A percentile compares a stretch with the other conserved stretches of the same genome.
phyloP scores from a whole-genome alignment of 2,113 vertebrate species.

The Xyrauchen texanus region DNA sequence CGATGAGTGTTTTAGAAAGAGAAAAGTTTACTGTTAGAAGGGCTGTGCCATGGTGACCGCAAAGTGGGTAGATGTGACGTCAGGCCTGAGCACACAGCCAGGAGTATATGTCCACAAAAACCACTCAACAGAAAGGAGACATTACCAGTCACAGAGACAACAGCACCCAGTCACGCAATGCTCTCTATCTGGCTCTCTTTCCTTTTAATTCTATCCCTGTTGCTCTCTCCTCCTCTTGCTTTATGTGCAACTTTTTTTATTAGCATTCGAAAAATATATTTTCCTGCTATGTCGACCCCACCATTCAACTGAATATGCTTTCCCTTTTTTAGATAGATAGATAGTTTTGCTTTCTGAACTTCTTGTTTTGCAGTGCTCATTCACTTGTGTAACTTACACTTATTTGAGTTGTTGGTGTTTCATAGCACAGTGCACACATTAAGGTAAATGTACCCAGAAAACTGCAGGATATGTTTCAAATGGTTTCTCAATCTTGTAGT shows the following conservation, averaged over 20 bases:
- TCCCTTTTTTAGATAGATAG: too few species aligned
- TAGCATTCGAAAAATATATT: too few species aligned
- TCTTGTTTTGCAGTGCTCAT: too few species aligned
- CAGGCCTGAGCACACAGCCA: conserved; percentile 60
- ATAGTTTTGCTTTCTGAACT: too few species aligned
- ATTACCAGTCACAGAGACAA: conserved; percentile 70
- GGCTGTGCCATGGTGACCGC: conserved; percentile 69
- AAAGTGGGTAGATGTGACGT: conserved; percentile 72
- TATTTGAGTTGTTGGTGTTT: not conserved
- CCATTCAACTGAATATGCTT: too few species aligned
- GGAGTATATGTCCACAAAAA: conserved; percentile 64
- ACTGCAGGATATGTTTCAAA: not conserved
- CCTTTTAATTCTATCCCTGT: not conserved
- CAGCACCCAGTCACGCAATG: conserved; percentile 52
- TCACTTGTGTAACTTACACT: too few species aligned
- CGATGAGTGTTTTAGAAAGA: conserved; percentile 59
- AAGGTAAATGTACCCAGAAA: not conserved
- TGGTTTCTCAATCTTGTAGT: conserved; percentile 61
- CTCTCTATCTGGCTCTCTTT: conserved; percentile 24
- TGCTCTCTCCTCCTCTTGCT: not conserved
- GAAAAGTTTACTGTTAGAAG: conserved; percentile 68
- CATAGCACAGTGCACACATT: not conserved
- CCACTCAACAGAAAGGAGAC: conserved; percentile 66
- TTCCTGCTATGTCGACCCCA: too few species aligned
- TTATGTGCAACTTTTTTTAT: not conserved